Evolutionary conservation across 2,888 invertebrate species (phyloP).

Genomic region (Nephrotoma flavescens): DNA sequence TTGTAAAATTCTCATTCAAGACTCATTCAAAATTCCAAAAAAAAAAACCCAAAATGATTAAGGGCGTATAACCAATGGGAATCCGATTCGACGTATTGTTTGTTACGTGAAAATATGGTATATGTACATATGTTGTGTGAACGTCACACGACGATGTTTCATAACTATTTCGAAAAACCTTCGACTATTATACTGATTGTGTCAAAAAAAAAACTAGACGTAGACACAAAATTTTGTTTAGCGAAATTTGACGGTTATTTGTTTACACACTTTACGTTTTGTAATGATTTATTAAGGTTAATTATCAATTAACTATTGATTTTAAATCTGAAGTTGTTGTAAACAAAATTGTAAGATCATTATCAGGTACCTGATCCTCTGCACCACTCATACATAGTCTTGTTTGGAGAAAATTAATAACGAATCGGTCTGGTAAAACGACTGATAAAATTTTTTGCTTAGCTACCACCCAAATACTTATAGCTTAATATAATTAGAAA

Average conservation of each 20-base stretch:
- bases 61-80: neutral
- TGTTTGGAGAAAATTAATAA: too few species aligned
- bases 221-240: neutral
- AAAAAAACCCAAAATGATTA: neutral
- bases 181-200: neutral
- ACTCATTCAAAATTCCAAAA: neutral
- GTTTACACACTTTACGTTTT: neutral
- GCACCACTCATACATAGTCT: too few species aligned
- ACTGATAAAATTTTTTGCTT: too few species aligned
- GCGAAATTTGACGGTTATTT: neutral
- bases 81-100: neutral
- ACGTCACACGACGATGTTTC: neutral
- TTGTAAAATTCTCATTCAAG: neutral
- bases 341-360: too few species aligned
- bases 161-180: neutral
- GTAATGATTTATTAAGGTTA: neutral
- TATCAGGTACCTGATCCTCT: too few species aligned
- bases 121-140: neutral
- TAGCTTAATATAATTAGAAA: neutral
- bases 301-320: neutral
- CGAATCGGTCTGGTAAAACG: too few species aligned
- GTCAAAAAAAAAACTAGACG: neutral
- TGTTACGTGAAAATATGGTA: neutral
- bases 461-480: neutral
- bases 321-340: neutral